Conservation (phyloP, 2,113 vertebrate genomes). For the Pogonocichla stellata region DNA sequence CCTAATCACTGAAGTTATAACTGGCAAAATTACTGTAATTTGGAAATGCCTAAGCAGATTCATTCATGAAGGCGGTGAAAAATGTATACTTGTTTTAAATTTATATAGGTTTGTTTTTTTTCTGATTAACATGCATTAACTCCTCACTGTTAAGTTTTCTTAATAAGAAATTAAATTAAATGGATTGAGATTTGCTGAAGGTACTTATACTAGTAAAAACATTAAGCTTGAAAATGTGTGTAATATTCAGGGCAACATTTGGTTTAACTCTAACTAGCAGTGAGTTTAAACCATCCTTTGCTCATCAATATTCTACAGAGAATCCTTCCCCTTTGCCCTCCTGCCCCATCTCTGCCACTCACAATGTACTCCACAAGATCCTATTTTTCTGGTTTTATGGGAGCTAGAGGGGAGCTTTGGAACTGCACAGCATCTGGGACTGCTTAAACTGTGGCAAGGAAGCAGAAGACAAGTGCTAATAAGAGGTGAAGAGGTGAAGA, state of each 20-base stretch:
- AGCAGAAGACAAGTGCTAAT: constrained; percentile 62
- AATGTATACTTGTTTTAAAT: not conserved
- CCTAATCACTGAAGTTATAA: not conserved
- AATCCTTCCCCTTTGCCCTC: not conserved
- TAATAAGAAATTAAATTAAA: not conserved
- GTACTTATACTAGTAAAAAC: not conserved
- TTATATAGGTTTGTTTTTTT: not conserved
- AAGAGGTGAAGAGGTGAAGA: constrained; percentile 56
- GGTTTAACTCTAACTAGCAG: not conserved
- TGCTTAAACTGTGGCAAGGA: constrained; percentile 49
- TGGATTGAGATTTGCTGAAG: not conserved
- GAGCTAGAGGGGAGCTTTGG: constrained; percentile 1
- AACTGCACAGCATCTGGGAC: constrained; percentile 37
- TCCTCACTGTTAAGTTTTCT: not conserved
- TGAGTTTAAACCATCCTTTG: not conserved
- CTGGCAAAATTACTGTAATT: not conserved
- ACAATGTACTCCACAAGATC: not conserved
- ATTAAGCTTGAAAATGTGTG: not conserved
- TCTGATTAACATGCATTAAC: not conserved
- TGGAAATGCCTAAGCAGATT: not conserved
- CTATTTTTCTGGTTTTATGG: not conserved
- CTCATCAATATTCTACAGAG: not conserved
- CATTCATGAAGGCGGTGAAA: not conserved
- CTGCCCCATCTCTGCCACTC: not conserved
- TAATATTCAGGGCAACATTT: not conserved